Conservation (phyloP, 2,797 vertebrate species). For the Enoplosus armatus region DNA sequence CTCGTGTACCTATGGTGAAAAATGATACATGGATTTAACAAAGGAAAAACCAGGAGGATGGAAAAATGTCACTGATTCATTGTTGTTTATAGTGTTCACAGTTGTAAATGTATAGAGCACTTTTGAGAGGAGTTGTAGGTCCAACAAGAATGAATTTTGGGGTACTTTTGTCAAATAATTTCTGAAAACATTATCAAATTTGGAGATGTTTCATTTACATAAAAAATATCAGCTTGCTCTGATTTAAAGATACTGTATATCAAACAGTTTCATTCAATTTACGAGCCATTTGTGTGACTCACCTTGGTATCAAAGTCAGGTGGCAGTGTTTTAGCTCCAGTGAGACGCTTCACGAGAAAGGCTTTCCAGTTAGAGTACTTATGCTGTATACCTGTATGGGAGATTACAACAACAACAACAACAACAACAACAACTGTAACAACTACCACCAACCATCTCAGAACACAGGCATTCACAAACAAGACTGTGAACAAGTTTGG, state of each 20-base stretch:
- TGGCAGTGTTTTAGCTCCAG: conserved; percentile 99
- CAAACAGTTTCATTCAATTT: neutral
- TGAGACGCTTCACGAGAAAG: conserved; percentile 98
- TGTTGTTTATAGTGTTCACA: neutral
- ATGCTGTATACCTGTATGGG: conserved; percentile 93
- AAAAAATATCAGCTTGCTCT: neutral
- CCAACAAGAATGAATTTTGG: neutral
- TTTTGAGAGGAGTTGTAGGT: neutral
- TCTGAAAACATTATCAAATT: neutral
- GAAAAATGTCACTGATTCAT: neutral
- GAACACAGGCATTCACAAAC: neutral
- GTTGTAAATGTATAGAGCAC: neutral
- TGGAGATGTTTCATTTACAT: neutral
- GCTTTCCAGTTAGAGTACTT: conserved; percentile 99
- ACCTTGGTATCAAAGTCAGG: conserved; percentile 96
- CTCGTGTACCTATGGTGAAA: conserved; percentile 89
- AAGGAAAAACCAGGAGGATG: neutral
- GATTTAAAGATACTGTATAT: neutral
- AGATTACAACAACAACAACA: conserved; percentile 41
- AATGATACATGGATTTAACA: neutral
- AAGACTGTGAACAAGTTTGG: neutral
- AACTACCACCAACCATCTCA: neutral
- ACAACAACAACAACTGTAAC: neutral
- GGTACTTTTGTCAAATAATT: neutral
- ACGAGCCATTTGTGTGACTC: conserved; percentile 31